Conservation (phyloP, 1,140 invertebrate genomes). For the Neuroterus valhalla region DNA sequence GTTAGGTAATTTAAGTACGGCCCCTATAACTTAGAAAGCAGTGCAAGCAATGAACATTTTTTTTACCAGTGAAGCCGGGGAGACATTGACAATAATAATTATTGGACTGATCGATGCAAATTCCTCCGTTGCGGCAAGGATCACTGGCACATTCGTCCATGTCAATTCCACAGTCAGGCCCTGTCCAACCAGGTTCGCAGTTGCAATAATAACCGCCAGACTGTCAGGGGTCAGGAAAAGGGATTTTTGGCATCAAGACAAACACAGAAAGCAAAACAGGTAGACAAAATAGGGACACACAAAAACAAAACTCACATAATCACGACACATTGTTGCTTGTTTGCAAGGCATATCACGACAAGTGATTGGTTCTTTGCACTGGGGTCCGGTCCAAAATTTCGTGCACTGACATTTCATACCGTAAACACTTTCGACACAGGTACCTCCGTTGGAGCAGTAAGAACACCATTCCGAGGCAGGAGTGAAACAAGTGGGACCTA, state of each 20-base stretch:
- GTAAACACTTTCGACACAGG: constrained; percentile 76
- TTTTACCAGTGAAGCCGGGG: constrained; percentile 80
- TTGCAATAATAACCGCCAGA: constrained; percentile 81
- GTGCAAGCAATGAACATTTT: not conserved
- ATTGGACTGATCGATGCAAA: constrained; percentile 78
- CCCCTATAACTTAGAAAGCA: constrained; percentile 22
- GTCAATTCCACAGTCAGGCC: constrained; percentile 78
- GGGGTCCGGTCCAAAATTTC: constrained; percentile 77
- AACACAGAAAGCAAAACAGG: constrained; percentile 28
- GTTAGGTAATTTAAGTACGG: not conserved
- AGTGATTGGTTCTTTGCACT: constrained; percentile 69
- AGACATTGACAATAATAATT: constrained; percentile 83
- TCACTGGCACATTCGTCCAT: constrained; percentile 77
- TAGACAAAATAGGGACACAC: constrained; percentile 36
- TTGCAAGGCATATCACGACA: constrained; percentile 77
- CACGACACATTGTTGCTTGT: constrained; percentile 76
- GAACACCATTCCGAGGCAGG: constrained; percentile 56
- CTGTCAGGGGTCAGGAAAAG: constrained; percentile 59
- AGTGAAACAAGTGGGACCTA: constrained; percentile 58
- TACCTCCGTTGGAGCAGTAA: constrained; percentile 79
- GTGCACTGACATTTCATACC: constrained; percentile 76
- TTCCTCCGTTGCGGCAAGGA: constrained; percentile 82
- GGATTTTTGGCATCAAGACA: constrained; percentile 27
- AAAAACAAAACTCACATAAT: constrained; percentile 77
- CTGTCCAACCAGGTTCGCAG: constrained; percentile 83